Evolutionary conservation across 2,113 vertebrate species (phyloP).

Genomic region (Cheilinus undulatus): DNA sequence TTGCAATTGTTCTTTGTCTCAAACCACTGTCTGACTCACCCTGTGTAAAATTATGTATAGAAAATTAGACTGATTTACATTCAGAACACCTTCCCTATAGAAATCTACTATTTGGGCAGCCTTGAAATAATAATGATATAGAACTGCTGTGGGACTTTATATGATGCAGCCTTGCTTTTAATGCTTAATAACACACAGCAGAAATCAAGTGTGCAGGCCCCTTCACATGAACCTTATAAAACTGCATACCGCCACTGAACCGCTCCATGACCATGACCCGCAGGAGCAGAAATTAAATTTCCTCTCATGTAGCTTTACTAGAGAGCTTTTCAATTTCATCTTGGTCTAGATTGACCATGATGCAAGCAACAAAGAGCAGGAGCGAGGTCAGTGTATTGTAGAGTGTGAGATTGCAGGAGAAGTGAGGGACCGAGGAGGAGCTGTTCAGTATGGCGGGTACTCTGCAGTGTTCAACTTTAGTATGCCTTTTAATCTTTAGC

Average conservation of each 20-base stretch:
- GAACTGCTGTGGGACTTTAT: too few relatives aligned
- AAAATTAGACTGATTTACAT: too few relatives aligned
- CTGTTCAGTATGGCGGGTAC: slow-evolving; percentile 43
- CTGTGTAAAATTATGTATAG: too few relatives aligned
- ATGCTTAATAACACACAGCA: slow-evolving; percentile 29
- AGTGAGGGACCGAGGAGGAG: slow-evolving; percentile 17
- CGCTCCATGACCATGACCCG: slow-evolving; percentile 64
- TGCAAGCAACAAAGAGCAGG: slow-evolving; percentile 44
- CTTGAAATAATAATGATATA: not conserved
- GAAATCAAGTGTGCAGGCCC: slow-evolving; percentile 33
- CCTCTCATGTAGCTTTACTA: slow-evolving; percentile 55
- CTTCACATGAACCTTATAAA: slow-evolving; percentile 54
- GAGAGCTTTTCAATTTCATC: slow-evolving; percentile 71
- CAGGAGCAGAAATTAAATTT: slow-evolving; percentile 61
- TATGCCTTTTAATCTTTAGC: slow-evolving; percentile 60
- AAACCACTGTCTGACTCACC: too few relatives aligned
- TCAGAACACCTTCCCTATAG: not conserved
- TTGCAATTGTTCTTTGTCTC: too few relatives aligned
- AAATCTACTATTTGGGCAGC: not conserved
- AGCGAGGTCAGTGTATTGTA: slow-evolving; percentile 53
- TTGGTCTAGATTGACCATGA: slow-evolving; percentile 52
- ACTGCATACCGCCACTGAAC: slow-evolving; percentile 48
- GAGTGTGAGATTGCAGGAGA: slow-evolving; percentile 19
- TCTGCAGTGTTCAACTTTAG: slow-evolving; percentile 50
- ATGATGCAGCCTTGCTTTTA: not conserved